These are phyloP conservation scores for Pteropus alecto DNA, from an alignment of 2,113 vertebrate genomes.

Conservation along the genomic window DNA sequence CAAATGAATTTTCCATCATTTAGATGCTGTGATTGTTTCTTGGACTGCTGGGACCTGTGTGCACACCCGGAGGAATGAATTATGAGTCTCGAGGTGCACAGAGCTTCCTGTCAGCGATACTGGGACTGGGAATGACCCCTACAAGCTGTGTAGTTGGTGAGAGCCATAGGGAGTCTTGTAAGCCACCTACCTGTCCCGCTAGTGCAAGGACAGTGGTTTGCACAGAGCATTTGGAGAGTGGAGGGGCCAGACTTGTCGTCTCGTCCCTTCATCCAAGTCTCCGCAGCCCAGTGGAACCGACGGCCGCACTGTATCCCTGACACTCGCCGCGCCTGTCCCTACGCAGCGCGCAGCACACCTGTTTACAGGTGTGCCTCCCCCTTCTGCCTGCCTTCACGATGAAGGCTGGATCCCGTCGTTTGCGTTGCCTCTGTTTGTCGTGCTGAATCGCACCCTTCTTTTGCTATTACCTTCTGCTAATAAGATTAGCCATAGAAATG, in stretches of 20 bases:
- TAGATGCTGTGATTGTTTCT: not conserved
- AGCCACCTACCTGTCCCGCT: not conserved
- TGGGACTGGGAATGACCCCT: not conserved
- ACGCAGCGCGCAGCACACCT: fast-evolving
- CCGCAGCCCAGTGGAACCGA: not conserved
- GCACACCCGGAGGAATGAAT: not conserved
- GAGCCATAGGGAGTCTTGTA: not conserved
- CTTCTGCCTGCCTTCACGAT: not conserved
- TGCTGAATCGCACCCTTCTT: not conserved
- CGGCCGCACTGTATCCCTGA: fast-evolving
- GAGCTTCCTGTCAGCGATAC: not conserved
- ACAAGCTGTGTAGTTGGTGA: not conserved
- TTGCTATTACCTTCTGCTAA: not conserved
- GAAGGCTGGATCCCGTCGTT: not conserved
- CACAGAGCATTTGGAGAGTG: not conserved
- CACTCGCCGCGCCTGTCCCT: not conserved
- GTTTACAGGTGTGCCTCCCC: not conserved
- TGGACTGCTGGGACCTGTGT: not conserved
- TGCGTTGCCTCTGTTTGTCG: not conserved
- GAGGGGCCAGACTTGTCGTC: not conserved
- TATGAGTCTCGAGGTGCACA: not conserved
- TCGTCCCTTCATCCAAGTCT: not conserved
- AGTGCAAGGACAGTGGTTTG: not conserved
- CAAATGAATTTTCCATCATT: constrained; percentile 41
- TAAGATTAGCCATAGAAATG: not conserved